Conservation (phyloP, 2,888 invertebrate species). For the Cryptocephalus moraei region DNA sequence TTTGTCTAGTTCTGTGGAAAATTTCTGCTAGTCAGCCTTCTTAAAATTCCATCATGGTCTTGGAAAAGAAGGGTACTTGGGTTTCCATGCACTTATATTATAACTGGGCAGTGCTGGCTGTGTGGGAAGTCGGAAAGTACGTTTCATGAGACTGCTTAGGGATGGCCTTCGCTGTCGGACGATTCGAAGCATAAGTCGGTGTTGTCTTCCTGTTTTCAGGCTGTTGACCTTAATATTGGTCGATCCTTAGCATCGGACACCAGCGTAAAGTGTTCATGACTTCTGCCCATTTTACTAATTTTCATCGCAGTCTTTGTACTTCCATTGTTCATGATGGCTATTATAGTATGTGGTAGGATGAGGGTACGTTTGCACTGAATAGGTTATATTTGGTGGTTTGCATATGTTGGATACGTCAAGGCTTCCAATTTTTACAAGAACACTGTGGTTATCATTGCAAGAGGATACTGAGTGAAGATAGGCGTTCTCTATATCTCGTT, state of each 20-base stretch:
- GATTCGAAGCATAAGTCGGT: constrained; percentile 10
- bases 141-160: background rate
- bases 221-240: constrained; percentile 11
- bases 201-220: constrained; percentile 11
- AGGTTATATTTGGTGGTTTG: too few species aligned
- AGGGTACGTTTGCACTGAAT: too few species aligned
- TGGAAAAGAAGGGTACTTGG: constrained; percentile 8
- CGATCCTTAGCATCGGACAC: constrained; percentile 13
- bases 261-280: constrained; percentile 7
- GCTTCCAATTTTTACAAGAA: too few species aligned
- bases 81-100: constrained; percentile 7
- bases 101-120: constrained; percentile 10
- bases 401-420: too few species aligned
- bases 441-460: too few species aligned
- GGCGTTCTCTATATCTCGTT: background rate
- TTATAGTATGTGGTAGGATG: background rate
- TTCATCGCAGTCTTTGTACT: background rate
- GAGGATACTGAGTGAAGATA: too few species aligned
- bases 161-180: background rate
- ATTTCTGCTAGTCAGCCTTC: constrained; percentile 7
- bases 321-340: background rate
- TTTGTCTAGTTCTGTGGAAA: constrained; percentile 6
- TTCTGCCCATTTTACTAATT: constrained; percentile 8
- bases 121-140: constrained; percentile 5
- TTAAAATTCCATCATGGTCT: constrained; percentile 11